Evolutionary conservation across 2,888 invertebrate species (phyloP), one percentile per base, ranked within the genome.

Genomic region (Belgica antarctica): DNA sequence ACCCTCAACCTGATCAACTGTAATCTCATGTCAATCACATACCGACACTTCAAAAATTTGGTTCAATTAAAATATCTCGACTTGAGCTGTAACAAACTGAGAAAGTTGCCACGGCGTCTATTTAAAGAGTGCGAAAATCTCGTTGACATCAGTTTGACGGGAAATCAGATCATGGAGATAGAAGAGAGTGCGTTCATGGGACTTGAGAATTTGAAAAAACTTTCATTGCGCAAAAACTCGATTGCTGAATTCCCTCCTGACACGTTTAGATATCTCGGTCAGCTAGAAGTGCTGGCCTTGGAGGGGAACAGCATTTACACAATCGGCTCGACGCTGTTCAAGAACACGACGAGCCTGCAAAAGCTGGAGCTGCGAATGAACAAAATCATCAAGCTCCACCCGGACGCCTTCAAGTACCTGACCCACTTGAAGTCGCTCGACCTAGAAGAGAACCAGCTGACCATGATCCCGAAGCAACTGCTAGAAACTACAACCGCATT

Each of bases 131-230:
- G 27, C 34, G 68, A 68, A 57, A 68, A 68, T 57, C 57, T 68
- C 17, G 28, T 27, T 8, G 68, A 68, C 34, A 12, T 68, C 12
- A 34, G 52, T 1, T 57, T 68, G n/a, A 68, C 68, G 1, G 34
- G 22, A 22, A 68, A 68, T 68, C 68, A 47, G 34, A 68, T 68
- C n/a, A 57, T 68, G 68, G 68, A 68, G 17, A 68, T 68, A 1
- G 68, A 68, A 24, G 68, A 68, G n/a, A 31, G 24, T 12, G 68
- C 68, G 22, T 68, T 68, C 47, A 19, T 28, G 12, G 68, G 68
- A 17, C 17, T 68, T 7, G 34, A 19, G 8, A 68, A 68, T 31
- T 34, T 68, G 22, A 52, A 57, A 8, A 19, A 57, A 22, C n/a
- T 68, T 1, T 57, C 52, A 24, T 27, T 68, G 1, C 22, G 34